Evolutionary conservation across 2,888 invertebrate species (phyloP).

Genomic region (Leptinotarsa juncta): DNA sequence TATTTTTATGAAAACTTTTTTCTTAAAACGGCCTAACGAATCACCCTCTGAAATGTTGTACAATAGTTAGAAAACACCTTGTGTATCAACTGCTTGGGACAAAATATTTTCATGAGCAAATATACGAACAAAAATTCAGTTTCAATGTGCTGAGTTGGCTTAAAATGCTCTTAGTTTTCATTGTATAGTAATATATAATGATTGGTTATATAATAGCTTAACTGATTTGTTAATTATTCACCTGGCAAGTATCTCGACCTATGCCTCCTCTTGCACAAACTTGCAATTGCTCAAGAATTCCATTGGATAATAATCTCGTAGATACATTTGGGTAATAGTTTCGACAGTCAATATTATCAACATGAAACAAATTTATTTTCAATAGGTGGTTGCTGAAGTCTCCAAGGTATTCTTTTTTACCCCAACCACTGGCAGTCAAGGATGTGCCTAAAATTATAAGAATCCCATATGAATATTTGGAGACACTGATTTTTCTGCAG

Average conservation of each 20-base stretch:
- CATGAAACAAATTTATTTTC: slow-evolving; percentile 25
- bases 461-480: background rate
- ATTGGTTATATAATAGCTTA: too few species aligned
- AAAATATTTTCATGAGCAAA: too few species aligned
- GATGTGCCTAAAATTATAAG: slow-evolving; percentile 32
- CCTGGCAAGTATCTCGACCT: slow-evolving; percentile 68
- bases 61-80: too few species aligned
- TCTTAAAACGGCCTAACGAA: too few species aligned
- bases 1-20: too few species aligned
- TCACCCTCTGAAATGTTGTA: too few species aligned
- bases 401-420: slow-evolving; percentile 22
- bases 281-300: slow-evolving; percentile 66
- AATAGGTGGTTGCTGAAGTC: slow-evolving; percentile 26
- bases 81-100: too few species aligned
- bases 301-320: slow-evolving; percentile 47
- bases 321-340: background rate
- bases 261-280: slow-evolving; percentile 69
- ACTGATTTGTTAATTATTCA: slow-evolving; percentile 47
- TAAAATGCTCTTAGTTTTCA: too few species aligned
- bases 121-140: too few species aligned
- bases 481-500: too few species aligned
- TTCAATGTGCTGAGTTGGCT: too few species aligned
- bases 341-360: slow-evolving; percentile 16
- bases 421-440: slow-evolving; percentile 58
- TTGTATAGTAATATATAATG: too few species aligned